Percentiles rank a stretch among this genome's conserved stretches.
Evolutionary conservation across 35 echinoderm and acorn worm genomes (phyloP).

Genomic region (Apostichopus californicus): DNA sequence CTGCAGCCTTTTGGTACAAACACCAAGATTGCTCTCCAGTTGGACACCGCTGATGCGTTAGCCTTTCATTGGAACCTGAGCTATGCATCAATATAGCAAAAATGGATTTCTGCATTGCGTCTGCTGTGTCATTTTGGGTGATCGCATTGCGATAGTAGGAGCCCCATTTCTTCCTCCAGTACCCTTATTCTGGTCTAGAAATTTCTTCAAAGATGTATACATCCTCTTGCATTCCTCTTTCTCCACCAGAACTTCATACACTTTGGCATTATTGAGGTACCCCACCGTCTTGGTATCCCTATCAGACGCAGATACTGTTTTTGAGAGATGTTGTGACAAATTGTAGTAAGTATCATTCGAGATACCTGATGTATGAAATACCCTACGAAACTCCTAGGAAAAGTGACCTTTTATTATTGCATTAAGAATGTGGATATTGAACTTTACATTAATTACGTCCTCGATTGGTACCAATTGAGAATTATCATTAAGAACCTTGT

Average conservation of each 20-base stretch:
- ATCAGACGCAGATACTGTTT: not conserved
- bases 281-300: not conserved
- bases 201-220: conserved; percentile 33
- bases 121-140: not conserved
- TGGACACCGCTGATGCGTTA: no score
- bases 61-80: not conserved
- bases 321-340: no score
- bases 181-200: not conserved
- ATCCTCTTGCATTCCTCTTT: not conserved
- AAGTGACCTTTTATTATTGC: no score
- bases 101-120: conserved; percentile 2
- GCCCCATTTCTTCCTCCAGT: not conserved
- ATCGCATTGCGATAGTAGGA: not conserved
- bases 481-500: no score
- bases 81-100: not conserved
- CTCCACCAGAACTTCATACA: not conserved
- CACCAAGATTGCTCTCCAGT: not conserved
- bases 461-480: no score
- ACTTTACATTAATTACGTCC: no score
- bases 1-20: not conserved
- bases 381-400: not conserved
- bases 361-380: not conserved
- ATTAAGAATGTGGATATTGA: no score
- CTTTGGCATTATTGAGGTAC: not conserved
- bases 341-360: no score